A percentile compares a stretch with the other conserved stretches of the same genome.
Evolutionary conservation across 2,113 vertebrate genomes (phyloP).

Genomic region (Ovis canadensis): DNA sequence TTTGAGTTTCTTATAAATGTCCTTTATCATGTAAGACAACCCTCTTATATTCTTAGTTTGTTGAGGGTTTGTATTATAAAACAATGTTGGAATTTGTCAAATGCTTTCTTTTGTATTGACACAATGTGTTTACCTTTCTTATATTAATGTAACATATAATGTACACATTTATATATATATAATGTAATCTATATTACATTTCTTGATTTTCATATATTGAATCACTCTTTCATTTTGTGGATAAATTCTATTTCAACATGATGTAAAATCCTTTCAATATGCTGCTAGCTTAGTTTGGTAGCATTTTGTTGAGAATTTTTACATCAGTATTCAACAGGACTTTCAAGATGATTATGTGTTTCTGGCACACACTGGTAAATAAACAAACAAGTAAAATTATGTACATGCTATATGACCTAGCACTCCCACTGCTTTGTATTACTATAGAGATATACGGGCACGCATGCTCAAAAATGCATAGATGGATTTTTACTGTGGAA

Average conservation of each 20-base stretch:
- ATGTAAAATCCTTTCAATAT: background rate
- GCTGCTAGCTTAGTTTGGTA: background rate
- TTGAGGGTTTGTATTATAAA: background rate
- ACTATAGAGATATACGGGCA: background rate
- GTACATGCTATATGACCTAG: background rate
- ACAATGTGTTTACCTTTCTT: background rate
- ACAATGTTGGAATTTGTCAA: background rate
- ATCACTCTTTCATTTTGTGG: background rate
- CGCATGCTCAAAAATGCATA: background rate
- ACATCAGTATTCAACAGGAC: background rate
- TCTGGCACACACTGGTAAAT: background rate
- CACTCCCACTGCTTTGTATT: background rate
- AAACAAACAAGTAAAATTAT: background rate
- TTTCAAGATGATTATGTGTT: background rate
- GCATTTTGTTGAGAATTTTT: background rate
- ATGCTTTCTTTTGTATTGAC: background rate
- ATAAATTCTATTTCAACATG: background rate
- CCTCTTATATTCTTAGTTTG: background rate
- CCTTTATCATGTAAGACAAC: background rate
- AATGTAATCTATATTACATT: background rate
- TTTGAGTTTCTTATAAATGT: background rate
- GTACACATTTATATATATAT: background rate
- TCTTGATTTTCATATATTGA: background rate
- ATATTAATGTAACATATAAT: background rate
- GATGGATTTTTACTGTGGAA: background rate